phyloP scores from a whole-genome alignment of 2,113 vertebrate species.

The Saimiri boliviensis region DNA sequence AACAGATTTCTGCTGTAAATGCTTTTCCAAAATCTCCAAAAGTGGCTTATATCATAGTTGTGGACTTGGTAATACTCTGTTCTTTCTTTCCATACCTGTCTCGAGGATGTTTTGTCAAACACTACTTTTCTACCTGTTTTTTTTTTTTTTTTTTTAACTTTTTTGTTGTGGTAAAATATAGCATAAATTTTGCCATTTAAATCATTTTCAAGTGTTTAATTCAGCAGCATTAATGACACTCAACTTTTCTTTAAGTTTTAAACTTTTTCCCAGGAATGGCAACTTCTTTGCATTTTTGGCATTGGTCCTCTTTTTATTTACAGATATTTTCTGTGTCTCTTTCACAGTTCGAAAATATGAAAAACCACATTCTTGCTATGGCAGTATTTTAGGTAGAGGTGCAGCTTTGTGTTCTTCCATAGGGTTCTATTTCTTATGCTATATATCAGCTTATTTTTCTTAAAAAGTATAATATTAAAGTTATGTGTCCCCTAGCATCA shows the following conservation, averaged over 20 bases:
- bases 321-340: not conserved
- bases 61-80: not conserved
- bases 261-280: not conserved
- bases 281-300: not conserved
- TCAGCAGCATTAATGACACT: not conserved
- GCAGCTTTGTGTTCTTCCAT: not conserved
- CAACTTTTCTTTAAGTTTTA: not conserved
- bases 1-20: conserved; percentile 10
- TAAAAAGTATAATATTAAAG: conserved; percentile 23
- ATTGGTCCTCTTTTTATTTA: conserved; percentile 16
- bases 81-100: conserved; percentile 14
- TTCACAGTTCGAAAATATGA: not conserved
- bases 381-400: not conserved
- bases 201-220: not conserved
- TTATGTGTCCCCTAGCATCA: not conserved
- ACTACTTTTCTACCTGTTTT: not conserved
- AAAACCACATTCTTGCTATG: conserved; percentile 3
- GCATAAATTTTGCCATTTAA: not conserved
- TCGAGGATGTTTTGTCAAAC: not conserved
- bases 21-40: not conserved
- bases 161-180: not conserved
- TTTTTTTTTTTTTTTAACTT: not conserved
- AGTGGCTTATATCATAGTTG: not conserved
- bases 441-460: conserved; percentile 5
- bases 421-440: not conserved